These are phyloP conservation scores for Drosophila subsilvestris DNA, from an alignment of 2,888 invertebrate genomes.

Conservation along the genomic window DNA sequence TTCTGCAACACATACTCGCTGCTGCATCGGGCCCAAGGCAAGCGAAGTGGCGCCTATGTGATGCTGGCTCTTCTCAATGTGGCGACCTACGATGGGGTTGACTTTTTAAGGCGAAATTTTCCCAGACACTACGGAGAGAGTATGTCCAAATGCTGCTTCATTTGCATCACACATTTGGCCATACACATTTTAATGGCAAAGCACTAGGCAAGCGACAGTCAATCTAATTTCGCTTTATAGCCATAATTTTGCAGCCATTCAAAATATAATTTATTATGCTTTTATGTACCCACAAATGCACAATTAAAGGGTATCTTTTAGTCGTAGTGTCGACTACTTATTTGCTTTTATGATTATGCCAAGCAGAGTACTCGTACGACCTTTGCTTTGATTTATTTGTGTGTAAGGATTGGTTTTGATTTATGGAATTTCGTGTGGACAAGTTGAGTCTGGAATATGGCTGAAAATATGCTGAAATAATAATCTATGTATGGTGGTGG, in stretches of 20 bases:
- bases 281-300: not conserved
- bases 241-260: no score
- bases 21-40: not conserved
- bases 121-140: no score
- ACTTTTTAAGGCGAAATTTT: not conserved
- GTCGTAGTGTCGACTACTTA: constrained; percentile 25
- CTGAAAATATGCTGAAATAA: constrained; percentile 19
- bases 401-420: constrained; percentile 44
- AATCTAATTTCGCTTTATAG: no score
- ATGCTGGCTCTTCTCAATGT: not conserved
- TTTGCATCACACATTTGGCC: no score
- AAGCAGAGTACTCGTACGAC: constrained; percentile 5
- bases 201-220: no score
- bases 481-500: not conserved
- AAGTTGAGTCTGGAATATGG: constrained; percentile 13
- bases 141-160: no score
- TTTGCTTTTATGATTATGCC: constrained; percentile 71
- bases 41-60: not conserved
- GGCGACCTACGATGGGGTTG: not conserved
- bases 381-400: constrained; percentile 75
- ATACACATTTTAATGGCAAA: no score
- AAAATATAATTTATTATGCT: not conserved
- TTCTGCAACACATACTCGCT: not conserved
- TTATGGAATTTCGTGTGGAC: constrained; percentile 31
- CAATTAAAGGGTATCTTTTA: not conserved